phyloP scores from a whole-genome alignment of 2,888 invertebrate species.

The Apocheima hispidaria region DNA sequence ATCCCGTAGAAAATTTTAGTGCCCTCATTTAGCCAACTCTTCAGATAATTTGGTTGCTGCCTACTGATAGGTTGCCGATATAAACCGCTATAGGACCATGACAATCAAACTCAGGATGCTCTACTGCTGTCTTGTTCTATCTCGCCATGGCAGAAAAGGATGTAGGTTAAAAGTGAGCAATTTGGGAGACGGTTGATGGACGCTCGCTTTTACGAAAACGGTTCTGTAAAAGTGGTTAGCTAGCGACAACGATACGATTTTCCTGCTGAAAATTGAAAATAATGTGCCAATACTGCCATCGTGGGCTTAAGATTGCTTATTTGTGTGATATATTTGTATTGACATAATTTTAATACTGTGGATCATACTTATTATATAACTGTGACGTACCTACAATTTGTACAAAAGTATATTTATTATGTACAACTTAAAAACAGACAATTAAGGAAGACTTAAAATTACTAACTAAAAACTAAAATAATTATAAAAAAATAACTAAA shows the following conservation, averaged over 20 bases:
- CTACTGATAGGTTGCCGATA: conserved; percentile 44
- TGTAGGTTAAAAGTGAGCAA: conserved; percentile 41
- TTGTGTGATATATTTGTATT: neutral
- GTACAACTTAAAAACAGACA: no score
- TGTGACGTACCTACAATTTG: no score
- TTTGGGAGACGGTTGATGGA: conserved; percentile 37
- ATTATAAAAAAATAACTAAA: no score
- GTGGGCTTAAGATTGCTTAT: neutral
- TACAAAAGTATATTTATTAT: no score
- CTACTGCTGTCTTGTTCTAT: conserved; percentile 34
- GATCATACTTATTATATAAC: no score
- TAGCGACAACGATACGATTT: neutral
- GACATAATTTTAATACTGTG: no score
- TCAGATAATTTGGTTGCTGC: neutral
- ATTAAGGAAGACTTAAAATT: no score
- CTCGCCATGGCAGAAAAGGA: conserved; percentile 25
- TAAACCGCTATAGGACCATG: conserved; percentile 46
- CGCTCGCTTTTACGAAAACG: conserved; percentile 31
- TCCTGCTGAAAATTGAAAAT: neutral
- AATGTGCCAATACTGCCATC: neutral
- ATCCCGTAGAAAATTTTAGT: neutral
- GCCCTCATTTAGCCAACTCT: neutral
- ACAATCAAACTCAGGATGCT: conserved; percentile 46
- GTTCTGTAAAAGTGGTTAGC: conserved; percentile 17
- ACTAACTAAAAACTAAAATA: no score